phyloP scores from a whole-genome alignment of 1,140 invertebrate genomes.

The Polyergus mexicanus region DNA sequence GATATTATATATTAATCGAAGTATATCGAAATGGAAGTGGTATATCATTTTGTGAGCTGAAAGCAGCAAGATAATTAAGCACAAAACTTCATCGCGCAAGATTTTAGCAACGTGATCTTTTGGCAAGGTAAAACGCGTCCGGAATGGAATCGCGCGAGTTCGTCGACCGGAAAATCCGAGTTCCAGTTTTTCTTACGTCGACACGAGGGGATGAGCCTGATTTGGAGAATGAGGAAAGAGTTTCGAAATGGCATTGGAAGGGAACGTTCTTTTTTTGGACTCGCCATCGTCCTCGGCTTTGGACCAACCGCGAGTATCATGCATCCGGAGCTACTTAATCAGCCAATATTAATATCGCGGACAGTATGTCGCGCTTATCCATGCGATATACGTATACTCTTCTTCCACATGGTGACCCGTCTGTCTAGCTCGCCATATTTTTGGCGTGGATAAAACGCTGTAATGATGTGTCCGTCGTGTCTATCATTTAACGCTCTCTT shows the following conservation, averaged over 20 bases:
- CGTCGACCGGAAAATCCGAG: slow-evolving; percentile 37
- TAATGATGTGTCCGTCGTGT: slow-evolving; percentile 57
- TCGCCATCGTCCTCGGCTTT: slow-evolving; percentile 61
- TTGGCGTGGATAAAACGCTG: slow-evolving; percentile 69
- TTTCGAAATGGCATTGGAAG: slow-evolving; percentile 7
- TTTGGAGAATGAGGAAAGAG: not conserved
- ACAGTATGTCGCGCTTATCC: slow-evolving; percentile 71
- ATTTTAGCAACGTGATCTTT: slow-evolving; percentile 25
- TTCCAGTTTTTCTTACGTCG: slow-evolving; percentile 6
- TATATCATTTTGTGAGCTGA: not conserved
- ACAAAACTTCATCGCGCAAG: not conserved
- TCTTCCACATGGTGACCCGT: not conserved
- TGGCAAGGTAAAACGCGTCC: slow-evolving; percentile 38
- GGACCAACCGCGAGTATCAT: slow-evolving; percentile 75
- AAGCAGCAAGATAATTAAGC: not conserved
- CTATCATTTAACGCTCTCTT: slow-evolving; percentile 35
- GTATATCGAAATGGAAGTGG: not conserved
- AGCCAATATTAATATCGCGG: slow-evolving; percentile 85
- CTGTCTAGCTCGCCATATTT: slow-evolving; percentile 69
- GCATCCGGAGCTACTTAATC: slow-evolving; percentile 84
- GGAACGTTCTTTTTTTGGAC: slow-evolving; percentile 74
- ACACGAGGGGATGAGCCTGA: not conserved
- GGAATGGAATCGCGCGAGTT: slow-evolving; percentile 25
- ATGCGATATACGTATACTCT: slow-evolving; percentile 60
- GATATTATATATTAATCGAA: no score